Conservation (phyloP, 2,888 invertebrate species). For the Syritta pipiens region DNA sequence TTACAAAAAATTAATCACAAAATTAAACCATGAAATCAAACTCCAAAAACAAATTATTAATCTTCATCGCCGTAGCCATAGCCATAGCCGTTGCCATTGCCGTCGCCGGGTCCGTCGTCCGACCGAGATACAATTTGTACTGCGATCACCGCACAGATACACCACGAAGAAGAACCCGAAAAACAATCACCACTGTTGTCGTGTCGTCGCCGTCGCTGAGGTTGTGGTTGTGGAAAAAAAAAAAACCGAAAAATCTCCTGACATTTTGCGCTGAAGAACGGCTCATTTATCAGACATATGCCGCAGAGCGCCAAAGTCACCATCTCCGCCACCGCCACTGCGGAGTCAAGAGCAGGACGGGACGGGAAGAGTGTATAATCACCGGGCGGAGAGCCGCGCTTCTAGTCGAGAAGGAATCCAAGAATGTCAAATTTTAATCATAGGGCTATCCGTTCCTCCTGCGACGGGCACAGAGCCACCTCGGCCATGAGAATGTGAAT, state of each 20-base stretch:
- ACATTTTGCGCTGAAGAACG: constrained; percentile 55
- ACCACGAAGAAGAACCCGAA: constrained; percentile 41
- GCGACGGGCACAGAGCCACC: background rate
- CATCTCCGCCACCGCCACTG: constrained; percentile 30
- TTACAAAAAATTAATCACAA: constrained; percentile 67
- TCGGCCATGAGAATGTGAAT: constrained; percentile 12
- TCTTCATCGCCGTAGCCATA: constrained; percentile 65
- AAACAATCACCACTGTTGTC: constrained; percentile 38
- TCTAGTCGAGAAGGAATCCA: constrained; percentile 24
- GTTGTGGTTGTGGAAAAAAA: too few relatives aligned
- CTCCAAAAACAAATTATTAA: constrained; percentile 68
- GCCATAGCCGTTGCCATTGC: too few relatives aligned
- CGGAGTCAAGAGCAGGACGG: constrained; percentile 8
- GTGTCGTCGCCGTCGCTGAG: constrained; percentile 5
- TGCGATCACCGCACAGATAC: constrained; percentile 40
- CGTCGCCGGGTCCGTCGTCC: too few relatives aligned
- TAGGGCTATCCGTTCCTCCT: constrained; percentile 33
- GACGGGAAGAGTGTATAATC: too few relatives aligned
- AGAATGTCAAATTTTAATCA: constrained; percentile 70
- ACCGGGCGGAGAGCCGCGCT: constrained; percentile 43
- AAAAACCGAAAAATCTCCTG: too few relatives aligned
- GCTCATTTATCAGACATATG: constrained; percentile 64
- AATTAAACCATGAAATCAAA: constrained; percentile 69
- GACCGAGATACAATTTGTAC: constrained; percentile 37
- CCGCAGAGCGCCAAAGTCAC: constrained; percentile 60